phyloP scores from a whole-genome alignment of 2,888 invertebrate species.

The Chymomyza caudatula region DNA sequence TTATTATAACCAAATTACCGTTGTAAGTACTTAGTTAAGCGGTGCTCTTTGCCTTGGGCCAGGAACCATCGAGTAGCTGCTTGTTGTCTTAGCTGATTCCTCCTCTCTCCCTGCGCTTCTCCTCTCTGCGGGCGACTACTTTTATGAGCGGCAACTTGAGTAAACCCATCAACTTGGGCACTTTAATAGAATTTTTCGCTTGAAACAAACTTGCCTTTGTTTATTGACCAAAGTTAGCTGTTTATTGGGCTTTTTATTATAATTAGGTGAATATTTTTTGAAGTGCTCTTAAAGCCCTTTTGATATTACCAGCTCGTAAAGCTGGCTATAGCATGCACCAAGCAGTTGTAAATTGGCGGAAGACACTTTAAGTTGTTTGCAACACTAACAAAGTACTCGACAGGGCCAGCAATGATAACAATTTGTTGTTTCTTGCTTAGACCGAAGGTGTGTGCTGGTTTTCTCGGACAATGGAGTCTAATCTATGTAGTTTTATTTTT shows the following conservation, averaged over 20 bases:
- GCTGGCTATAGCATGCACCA: no score
- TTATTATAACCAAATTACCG: conserved; percentile 51
- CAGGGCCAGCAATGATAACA: no score
- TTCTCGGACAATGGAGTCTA: no score
- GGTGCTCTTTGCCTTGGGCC: conserved; percentile 13
- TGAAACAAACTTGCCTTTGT: conserved; percentile 24
- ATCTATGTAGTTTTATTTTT: no score
- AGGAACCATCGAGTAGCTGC: conserved; percentile 23
- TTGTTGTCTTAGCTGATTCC: conserved; percentile 25
- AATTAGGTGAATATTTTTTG: conserved; percentile 53
- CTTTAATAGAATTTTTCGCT: conserved; percentile 32
- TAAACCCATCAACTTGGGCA: conserved; percentile 13
- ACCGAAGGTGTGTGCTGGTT: no score
- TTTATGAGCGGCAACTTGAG: neutral
- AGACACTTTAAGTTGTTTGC: no score
- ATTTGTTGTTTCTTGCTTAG: no score
- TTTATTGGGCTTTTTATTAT: conserved; percentile 27
- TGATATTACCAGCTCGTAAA: no score
- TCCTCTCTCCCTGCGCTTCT: neutral
- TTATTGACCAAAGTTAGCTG: conserved; percentile 44
- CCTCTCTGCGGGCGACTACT: neutral
- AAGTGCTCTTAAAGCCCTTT: conserved; percentile 33
- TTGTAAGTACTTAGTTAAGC: conserved; percentile 27
- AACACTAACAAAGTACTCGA: no score
- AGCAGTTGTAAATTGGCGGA: no score